Percentiles rank a stretch among this genome's conserved stretches.
Evolutionary conservation across 2,113 vertebrate species (phyloP).

Genomic region (Apus apus): DNA sequence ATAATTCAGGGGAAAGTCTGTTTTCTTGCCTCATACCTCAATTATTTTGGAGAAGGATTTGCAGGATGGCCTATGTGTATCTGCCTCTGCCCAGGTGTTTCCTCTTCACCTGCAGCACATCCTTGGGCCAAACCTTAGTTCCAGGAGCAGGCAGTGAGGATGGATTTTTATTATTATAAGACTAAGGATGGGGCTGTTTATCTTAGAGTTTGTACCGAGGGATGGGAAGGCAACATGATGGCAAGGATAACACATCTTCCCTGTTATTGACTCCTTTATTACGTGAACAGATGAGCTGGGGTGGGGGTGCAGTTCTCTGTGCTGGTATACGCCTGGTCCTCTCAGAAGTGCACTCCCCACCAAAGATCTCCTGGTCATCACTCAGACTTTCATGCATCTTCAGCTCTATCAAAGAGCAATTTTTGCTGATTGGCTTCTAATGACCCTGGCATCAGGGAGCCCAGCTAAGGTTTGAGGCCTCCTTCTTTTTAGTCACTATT

Average conservation of each 20-base stretch:
- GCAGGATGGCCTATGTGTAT: background rate
- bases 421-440: background rate
- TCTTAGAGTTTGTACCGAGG: background rate
- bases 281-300: background rate
- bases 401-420: accelerated
- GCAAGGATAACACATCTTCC: too few species aligned
- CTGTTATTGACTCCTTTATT: background rate
- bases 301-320: accelerated
- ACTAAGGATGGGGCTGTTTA: background rate
- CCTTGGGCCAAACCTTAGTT: accelerated
- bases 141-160: background rate
- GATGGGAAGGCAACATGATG: accelerated
- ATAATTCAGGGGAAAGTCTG: background rate
- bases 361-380: accelerated
- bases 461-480: background rate
- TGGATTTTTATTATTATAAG: background rate
- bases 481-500: accelerated
- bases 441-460: accelerated
- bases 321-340: accelerated
- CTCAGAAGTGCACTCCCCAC: background rate
- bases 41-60: background rate
- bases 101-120: accelerated
- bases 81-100: background rate
- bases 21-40: background rate
- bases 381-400: background rate